Percentiles rank a stretch among this genome's conserved stretches.
Conservation (phyloP, 2,797 vertebrate genomes). For the Schizopygopsis malacanthus region DNA sequence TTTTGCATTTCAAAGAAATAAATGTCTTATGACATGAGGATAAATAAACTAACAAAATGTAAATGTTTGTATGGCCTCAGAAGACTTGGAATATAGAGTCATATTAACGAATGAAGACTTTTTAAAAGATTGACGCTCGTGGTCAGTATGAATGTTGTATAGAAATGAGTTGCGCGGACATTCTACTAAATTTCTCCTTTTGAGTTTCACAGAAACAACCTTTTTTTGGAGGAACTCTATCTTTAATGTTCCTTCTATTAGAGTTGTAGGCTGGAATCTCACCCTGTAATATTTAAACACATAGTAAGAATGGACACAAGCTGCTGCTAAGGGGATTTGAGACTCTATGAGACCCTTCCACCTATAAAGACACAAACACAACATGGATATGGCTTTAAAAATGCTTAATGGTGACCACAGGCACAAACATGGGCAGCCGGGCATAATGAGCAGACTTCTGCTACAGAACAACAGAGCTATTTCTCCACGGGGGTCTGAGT, state of each 20-base stretch:
- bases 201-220: neutral
- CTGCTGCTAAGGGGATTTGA: neutral
- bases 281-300: constrained; percentile 14
- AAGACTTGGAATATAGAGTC: neutral
- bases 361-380: constrained; percentile 29
- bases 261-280: constrained; percentile 20
- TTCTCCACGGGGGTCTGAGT: neutral
- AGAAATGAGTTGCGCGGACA: neutral
- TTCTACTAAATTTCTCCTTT: neutral
- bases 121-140: neutral
- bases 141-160: neutral
- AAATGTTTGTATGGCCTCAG: neutral
- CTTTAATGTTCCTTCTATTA: constrained; percentile 20
- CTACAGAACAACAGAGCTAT: neutral
- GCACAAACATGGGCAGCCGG: neutral
- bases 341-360: neutral
- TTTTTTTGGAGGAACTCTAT: neutral
- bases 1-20: neutral
- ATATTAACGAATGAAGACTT: neutral
- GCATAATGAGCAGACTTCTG: neutral
- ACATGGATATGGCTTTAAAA: constrained; percentile 66
- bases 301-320: constrained; percentile 27
- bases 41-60: neutral
- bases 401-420: neutral
- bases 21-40: neutral